Base-by-base conservation (phyloP, 2,888 invertebrate genomes). In the Eupeodes luniger region DNA sequence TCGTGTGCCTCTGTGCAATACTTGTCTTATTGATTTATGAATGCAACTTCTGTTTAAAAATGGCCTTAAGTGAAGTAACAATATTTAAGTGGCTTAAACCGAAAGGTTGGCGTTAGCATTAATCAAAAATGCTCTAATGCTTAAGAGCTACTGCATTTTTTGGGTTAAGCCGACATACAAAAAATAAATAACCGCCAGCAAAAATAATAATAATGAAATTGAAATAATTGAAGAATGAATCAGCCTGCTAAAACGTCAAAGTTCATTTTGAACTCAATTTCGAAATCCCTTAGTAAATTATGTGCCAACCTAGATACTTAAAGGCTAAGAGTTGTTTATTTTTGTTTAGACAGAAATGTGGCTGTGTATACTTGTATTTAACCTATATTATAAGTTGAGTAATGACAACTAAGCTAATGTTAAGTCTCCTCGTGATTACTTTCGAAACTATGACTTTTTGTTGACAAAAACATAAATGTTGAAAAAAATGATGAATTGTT, bases 11-110 rank as follows among this genome's bases (percentile, higher is more conserved):
- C 5, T 40, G 40, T 40, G 40, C 40, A 40, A 40, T 6, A 12
- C 55, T 40, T 55, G 55, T 70, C 19, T 49, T 12, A 27, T 61
- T 82, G 87, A 87, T 84, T 87, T 87, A 87, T 84, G 87, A 84
- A 79, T 76, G 44, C 51, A 66, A 80, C 76, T 87, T 59, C 62
- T 74, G 79, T 79, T 75, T 70, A 59, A 86, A 79, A 86, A 79
- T 75, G 86, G n/a, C 75, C 64, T 79, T 57, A 62, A 67, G 75
- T 83, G 49, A 77, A 27, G 40, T 62, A 69, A 62, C 67, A 82
- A 44, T 67, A 69, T 40, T 62, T 59, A 81, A 62, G 62, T 86
- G 81, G 72, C 62, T 74, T 82, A 55, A 62, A 77, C 62, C 51
- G 19, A 75, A 70, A 51, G 34, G 34, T 40, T 72, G 77, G 72